phyloP scores from a whole-genome alignment of 2,888 invertebrate species.

The Ennomos quercinarius region DNA sequence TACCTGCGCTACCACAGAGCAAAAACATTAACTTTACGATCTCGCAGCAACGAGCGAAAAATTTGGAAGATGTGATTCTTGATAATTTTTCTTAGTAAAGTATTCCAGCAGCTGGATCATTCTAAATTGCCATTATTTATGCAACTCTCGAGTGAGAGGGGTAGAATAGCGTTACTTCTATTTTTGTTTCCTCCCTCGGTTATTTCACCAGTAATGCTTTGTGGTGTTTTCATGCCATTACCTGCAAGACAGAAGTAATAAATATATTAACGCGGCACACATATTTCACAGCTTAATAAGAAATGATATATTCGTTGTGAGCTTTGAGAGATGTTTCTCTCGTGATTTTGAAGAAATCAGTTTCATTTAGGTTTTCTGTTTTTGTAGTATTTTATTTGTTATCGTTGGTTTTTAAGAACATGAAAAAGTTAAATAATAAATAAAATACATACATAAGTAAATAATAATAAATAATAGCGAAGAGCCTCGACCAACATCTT shows the following conservation, averaged over 20 bases:
- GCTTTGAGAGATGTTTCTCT: conserved; percentile 13
- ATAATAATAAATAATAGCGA: too few relatives aligned
- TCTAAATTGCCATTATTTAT: conserved; percentile 59
- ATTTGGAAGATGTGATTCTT: background rate
- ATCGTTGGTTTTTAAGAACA: background rate
- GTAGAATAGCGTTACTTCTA: conserved; percentile 69
- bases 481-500: too few relatives aligned
- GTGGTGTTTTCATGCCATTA: conserved; percentile 83
- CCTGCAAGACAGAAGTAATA: conserved; percentile 79
- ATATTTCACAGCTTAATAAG: conserved; percentile 57
- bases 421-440: too few relatives aligned
- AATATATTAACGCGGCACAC: conserved; percentile 76
- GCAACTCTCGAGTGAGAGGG: conserved; percentile 57
- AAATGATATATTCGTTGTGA: conserved; percentile 29
- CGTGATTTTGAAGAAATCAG: conserved; percentile 14
- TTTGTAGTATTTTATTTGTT: too few relatives aligned
- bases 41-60: too few relatives aligned
- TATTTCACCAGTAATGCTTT: conserved; percentile 65
- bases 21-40: too few relatives aligned
- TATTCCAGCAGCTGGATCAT: conserved; percentile 26
- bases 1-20: too few relatives aligned
- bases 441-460: too few relatives aligned
- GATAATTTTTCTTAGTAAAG: background rate
- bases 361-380: background rate
- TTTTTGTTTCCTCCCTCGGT: conserved; percentile 63